A percentile compares a stretch with the other conserved stretches of the same genome.
These are phyloP conservation scores for Rhea pennata DNA, from an alignment of 2,113 vertebrate species.

Conservation along the genomic window DNA sequence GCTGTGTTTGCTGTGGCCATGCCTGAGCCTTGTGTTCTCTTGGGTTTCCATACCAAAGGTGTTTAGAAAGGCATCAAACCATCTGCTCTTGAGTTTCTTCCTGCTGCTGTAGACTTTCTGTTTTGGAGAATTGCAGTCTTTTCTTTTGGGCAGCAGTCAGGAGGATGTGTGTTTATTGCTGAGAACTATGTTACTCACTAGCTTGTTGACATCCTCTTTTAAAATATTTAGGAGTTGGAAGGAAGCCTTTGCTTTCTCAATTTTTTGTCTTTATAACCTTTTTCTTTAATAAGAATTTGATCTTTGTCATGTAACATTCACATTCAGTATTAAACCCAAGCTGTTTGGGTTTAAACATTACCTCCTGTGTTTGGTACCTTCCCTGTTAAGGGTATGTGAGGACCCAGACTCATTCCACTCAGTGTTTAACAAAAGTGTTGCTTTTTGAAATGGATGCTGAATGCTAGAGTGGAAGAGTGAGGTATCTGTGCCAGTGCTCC, in stretches of 20 bases:
- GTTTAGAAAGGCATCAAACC: background rate
- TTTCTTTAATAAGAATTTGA: background rate
- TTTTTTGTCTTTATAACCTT: background rate
- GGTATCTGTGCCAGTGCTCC: background rate
- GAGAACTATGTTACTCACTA: background rate
- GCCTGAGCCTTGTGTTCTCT: background rate
- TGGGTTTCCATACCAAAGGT: background rate
- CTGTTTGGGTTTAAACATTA: background rate
- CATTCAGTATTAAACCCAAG: background rate
- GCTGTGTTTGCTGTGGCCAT: background rate
- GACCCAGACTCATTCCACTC: background rate
- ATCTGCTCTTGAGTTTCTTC: background rate
- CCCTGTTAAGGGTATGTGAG: background rate
- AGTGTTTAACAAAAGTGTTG: background rate
- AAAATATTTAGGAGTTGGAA: background rate
- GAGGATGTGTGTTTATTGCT: background rate
- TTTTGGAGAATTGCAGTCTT: accelerated
- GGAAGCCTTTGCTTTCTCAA: background rate
- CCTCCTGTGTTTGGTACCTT: background rate
- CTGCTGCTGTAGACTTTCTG: background rate
- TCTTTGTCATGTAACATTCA: background rate
- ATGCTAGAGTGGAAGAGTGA: too few relatives aligned
- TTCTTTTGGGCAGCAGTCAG: background rate
- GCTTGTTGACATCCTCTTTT: background rate
- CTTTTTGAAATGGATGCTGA: background rate